Evolutionary conservation across 2,797 vertebrate genomes (phyloP).

Genomic region (Girardinus metallicus): DNA sequence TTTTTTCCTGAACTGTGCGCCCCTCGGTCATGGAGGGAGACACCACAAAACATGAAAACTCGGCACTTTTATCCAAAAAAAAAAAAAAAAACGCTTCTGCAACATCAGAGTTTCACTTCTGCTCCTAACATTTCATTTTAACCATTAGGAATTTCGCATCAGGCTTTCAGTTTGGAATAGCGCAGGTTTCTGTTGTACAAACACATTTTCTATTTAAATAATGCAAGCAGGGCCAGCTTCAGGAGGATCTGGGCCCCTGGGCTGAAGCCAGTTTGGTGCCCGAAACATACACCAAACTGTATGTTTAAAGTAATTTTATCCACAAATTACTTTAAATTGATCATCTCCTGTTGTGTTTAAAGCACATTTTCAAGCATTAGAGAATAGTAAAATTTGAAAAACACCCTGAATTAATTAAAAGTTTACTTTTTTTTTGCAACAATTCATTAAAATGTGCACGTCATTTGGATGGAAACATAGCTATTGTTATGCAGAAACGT

Average conservation of each 20-base stretch:
- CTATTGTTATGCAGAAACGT: neutral
- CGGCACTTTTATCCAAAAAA: neutral
- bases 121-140: neutral
- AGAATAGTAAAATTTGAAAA: no score
- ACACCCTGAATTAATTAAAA: no score
- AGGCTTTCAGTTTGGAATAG: neutral
- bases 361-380: no score
- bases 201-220: neutral
- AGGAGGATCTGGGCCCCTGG: neutral
- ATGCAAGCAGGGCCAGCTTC: neutral
- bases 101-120: neutral
- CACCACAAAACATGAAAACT: neutral
- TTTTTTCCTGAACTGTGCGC: neutral
- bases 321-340: neutral
- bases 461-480: no score
- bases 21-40: neutral
- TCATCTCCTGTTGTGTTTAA: no score
- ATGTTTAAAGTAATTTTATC: no score
- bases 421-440: no score
- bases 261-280: neutral
- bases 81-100: neutral
- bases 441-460: no score
- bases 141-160: neutral
- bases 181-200: neutral
- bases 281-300: neutral